These are phyloP conservation scores for Lypha dubia DNA, from an alignment of 2,888 invertebrate genomes.

Conservation along the genomic window DNA sequence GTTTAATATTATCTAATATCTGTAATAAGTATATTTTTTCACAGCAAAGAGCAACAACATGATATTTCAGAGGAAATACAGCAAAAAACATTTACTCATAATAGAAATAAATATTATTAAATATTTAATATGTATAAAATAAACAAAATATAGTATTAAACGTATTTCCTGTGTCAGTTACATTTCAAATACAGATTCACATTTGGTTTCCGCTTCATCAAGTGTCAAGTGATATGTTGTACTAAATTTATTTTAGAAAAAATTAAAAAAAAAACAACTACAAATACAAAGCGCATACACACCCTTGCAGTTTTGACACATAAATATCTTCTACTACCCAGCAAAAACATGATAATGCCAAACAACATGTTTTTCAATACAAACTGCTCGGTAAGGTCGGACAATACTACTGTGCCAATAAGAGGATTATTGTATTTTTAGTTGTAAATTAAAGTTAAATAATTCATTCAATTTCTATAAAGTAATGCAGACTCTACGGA, in stretches of 20 bases:
- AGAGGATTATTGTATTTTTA: no score
- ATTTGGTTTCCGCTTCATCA: conserved; percentile 69
- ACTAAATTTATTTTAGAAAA: conserved; percentile 32
- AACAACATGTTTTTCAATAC: no score
- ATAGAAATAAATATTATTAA: background rate
- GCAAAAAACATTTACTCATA: background rate
- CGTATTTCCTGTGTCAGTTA: conserved; percentile 65
- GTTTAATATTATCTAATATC: no score
- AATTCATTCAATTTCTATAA: no score
- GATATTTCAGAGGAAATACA: background rate
- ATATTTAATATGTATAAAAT: conserved; percentile 2
- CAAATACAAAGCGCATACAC: background rate
- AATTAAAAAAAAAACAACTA: background rate
- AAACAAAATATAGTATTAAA: conserved; percentile 27
- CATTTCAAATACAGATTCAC: conserved; percentile 64
- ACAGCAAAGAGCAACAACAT: background rate
- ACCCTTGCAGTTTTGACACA: background rate
- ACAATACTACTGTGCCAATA: no score
- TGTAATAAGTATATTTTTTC: background rate
- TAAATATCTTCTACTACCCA: background rate
- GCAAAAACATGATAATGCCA: no score
- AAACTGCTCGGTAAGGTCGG: no score
- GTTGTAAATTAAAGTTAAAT: no score
- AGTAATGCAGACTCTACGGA: no score
- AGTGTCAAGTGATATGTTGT: conserved; percentile 58